A percentile compares a stretch with the other conserved stretches of the same genome.
Evolutionary conservation across 2,888 invertebrate genomes (phyloP).

Genomic region (Agrypnus murinus): DNA sequence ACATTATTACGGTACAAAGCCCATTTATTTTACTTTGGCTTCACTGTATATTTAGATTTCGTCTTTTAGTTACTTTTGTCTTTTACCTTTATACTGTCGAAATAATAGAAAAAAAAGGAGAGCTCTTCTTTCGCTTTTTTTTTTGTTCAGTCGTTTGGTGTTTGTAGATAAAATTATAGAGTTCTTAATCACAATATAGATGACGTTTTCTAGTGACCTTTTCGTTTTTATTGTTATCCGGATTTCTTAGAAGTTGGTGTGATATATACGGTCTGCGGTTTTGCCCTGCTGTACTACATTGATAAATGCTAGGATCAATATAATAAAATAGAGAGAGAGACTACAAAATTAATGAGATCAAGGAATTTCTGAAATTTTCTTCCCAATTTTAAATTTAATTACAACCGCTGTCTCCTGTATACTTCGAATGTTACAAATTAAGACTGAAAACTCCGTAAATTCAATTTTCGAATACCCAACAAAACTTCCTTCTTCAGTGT

Average conservation of each 20-base stretch:
- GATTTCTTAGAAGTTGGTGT: slow-evolving; percentile 28
- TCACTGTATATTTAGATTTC: slow-evolving; percentile 16
- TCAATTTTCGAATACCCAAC: no score
- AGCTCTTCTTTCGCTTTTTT: not conserved
- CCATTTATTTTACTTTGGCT: slow-evolving; percentile 38
- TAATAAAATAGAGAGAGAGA: slow-evolving; percentile 20
- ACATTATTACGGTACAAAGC: slow-evolving; percentile 46
- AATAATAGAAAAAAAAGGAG: not conserved
- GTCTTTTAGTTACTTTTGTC: slow-evolving; percentile 15
- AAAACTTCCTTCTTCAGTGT: no score
- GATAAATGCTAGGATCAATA: not conserved
- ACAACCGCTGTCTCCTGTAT: no score
- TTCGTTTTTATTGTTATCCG: slow-evolving; percentile 27
- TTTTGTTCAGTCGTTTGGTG: not conserved
- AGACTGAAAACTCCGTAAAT: no score
- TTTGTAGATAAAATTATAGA: slow-evolving; percentile 4
- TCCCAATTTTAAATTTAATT: no score
- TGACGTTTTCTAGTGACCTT: slow-evolving; percentile 18
- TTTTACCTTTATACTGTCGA: not conserved
- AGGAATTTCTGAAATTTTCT: no score
- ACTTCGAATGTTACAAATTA: no score
- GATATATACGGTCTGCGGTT: slow-evolving; percentile 26
- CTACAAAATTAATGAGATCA: not conserved
- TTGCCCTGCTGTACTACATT: not conserved
- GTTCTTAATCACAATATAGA: slow-evolving; percentile 18